Evolutionary conservation across 2,797 vertebrate genomes (phyloP), one percentile per base, ranked within the genome.

Genomic region (Remorina albescens): DNA sequence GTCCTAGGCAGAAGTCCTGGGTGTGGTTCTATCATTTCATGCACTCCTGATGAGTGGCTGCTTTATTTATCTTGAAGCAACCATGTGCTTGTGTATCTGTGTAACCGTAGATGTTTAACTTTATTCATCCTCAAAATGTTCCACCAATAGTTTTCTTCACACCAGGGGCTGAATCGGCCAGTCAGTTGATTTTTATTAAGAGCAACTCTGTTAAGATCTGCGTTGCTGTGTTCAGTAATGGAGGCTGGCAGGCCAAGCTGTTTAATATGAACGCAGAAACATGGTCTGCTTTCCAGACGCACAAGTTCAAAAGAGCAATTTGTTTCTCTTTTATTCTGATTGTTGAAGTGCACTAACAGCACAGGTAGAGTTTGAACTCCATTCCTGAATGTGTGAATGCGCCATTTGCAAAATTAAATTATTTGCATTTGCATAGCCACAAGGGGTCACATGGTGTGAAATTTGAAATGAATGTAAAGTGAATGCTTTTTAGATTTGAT

Each of bases 51-150:
- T 77, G 71, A 85, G 32, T 57, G 49, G 53, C 58, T 68, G 55
- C 71, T 81, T 82, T 88, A 78, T 91, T 91, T 89, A 87, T 46
- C 34, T 76, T 58, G 16, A 7, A 42, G 49, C 25, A 6, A 28
- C 44, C 1, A 3, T 63, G 32, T 25, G 41, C 60, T 34, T 37
- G 53, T 60, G 49, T 62, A 47, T 44, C 50, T 62, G 25, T 70
- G 71, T 28, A 7, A 58, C 41, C 21, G 13, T 41, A 36, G 2
- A 39, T 30, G 0, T n/a, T 60, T 58, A 64, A 79, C 68, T 51
- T 58, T 26, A 61, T 34, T 32, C 47, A 19, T 72, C 36, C 39
- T 41, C 39, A 58, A 36, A 30, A 34, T 34, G 28, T n/a, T 49
- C 47, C 65, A 57, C n/a, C 12, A n/a, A 54, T 44, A 81, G 53